These are phyloP conservation scores for Ctenodactylus gundi DNA, from an alignment of 2,113 vertebrate genomes.

Conservation along the genomic window DNA sequence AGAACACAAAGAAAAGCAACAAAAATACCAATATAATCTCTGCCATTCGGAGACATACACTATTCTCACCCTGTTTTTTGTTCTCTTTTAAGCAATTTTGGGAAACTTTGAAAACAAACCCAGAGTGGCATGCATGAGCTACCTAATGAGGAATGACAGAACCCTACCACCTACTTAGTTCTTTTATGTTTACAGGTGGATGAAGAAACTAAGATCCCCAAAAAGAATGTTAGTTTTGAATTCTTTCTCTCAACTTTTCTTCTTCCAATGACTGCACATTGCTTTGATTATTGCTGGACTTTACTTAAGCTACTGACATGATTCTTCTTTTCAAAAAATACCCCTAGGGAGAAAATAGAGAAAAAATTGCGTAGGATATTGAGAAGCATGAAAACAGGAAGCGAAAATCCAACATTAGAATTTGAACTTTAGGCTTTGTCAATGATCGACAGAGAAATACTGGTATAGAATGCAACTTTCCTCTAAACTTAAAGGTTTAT, in stretches of 20 bases:
- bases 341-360: conserved; percentile 40
- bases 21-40: conserved; percentile 24
- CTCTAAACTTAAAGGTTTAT: conserved; percentile 6
- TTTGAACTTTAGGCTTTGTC: conserved; percentile 31
- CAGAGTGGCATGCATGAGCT: neutral
- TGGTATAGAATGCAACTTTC: neutral
- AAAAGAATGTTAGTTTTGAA: conserved; percentile 38
- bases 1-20: conserved; percentile 23
- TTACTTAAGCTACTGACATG: conserved; percentile 39
- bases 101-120: neutral
- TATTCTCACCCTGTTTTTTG: conserved; percentile 12
- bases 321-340: conserved; percentile 54
- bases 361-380: conserved; percentile 52
- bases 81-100: conserved; percentile 45
- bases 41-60: neutral
- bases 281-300: conserved; percentile 24
- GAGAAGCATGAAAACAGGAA: conserved; percentile 44
- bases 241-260: conserved; percentile 40
- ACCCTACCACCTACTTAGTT: conserved; percentile 23
- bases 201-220: conserved; percentile 25
- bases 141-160: conserved; percentile 24
- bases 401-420: conserved; percentile 41
- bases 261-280: conserved; percentile 29
- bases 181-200: conserved; percentile 51
- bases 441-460: conserved; percentile 21